A percentile compares a stretch with the other conserved stretches of the same genome.
Evolutionary conservation across 2,113 vertebrate genomes (phyloP).

Genomic region (Ascaphus truei): DNA sequence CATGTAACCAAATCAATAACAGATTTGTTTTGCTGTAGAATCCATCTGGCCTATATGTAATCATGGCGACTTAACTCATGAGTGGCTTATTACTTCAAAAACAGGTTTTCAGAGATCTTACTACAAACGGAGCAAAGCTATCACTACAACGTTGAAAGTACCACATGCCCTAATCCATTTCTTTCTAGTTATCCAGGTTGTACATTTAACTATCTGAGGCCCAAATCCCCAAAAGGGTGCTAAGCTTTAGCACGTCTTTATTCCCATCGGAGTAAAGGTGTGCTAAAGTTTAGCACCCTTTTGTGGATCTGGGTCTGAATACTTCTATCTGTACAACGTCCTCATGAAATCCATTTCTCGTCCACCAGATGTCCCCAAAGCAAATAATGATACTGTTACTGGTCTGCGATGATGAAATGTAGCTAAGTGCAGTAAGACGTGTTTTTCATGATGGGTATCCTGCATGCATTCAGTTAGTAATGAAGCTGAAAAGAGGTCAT

Average conservation of each 20-base stretch:
- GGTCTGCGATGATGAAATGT: not conserved
- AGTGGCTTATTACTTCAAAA: not conserved
- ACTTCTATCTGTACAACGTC: no score
- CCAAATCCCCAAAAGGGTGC: no score
- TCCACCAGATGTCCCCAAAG: conserved; percentile 23
- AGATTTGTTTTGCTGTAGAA: no score
- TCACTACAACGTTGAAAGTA: not conserved
- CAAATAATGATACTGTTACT: not conserved
- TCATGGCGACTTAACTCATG: not conserved
- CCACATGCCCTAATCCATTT: not conserved
- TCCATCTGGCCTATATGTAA: not conserved
- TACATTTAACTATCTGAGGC: not conserved
- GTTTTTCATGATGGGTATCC: no score
- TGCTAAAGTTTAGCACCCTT: no score
- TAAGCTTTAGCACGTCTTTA: no score
- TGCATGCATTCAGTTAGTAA: no score
- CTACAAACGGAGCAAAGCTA: not conserved
- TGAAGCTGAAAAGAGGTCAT: no score
- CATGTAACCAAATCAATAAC: no score
- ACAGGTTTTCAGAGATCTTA: not conserved
- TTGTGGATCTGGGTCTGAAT: no score
- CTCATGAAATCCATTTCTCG: not conserved
- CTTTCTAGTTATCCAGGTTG: not conserved
- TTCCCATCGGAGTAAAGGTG: no score
- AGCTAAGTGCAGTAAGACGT: not conserved